Conservation (phyloP, 2,113 vertebrate species). For the Perca fluviatilis region DNA sequence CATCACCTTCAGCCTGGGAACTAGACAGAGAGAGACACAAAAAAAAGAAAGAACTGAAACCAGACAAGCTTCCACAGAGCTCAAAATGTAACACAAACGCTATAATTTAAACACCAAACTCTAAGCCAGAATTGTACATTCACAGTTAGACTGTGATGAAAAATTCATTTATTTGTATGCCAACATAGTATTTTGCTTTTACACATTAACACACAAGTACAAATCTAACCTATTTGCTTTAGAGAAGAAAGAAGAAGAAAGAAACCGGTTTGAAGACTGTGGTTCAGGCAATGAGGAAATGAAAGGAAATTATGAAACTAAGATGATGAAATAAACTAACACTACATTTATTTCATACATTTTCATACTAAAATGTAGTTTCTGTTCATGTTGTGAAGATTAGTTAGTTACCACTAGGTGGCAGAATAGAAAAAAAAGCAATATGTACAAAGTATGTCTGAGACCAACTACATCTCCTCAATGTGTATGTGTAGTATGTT, state of each 20-base stretch:
- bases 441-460: neutral
- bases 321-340: constrained; percentile 26
- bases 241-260: neutral
- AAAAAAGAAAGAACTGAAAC: neutral
- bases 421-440: constrained; percentile 44
- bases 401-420: constrained; percentile 68
- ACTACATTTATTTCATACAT: neutral
- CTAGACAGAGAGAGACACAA: constrained; percentile 44
- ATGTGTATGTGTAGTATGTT: neutral
- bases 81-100: too few relatives aligned
- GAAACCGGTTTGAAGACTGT: neutral
- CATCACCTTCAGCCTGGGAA: constrained; percentile 92
- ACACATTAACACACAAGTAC: neutral
- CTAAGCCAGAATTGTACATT: neutral
- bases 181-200: neutral
- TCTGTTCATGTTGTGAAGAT: neutral
- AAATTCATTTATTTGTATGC: neutral
- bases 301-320: neutral
- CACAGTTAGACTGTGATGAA: neutral
- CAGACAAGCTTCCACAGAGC: neutral
- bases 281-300: neutral
- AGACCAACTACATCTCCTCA: constrained; percentile 15
- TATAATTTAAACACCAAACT: neutral
- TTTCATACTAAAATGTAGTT: neutral
- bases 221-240: neutral